Conservation (phyloP, 2,888 invertebrate species). For the Diploptera punctata region DNA sequence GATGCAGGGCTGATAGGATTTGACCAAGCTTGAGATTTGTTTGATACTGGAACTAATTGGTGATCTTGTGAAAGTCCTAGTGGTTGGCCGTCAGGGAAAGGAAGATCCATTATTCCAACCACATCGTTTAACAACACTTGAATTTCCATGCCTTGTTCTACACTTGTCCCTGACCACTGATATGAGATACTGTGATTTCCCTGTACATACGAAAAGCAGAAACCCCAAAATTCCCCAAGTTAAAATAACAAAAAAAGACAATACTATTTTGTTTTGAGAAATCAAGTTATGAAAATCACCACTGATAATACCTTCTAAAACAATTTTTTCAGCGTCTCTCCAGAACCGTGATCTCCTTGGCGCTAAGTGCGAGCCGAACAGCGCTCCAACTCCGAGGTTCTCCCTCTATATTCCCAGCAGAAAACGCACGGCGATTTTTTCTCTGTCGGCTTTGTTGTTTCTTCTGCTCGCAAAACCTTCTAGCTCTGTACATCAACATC, state of each 20-base stretch:
- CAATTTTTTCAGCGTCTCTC: constrained; percentile 22
- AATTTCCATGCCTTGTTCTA: constrained; percentile 42
- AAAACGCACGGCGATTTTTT: constrained; percentile 16
- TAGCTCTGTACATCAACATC: constrained; percentile 24
- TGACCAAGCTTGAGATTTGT: constrained; percentile 14
- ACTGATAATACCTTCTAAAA: constrained; percentile 1
- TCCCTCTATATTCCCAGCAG: background rate
- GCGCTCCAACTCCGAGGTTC: constrained; percentile 13
- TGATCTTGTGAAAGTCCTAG: background rate
- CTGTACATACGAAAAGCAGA: background rate
- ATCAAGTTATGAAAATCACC: constrained; percentile 15
- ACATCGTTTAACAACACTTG: constrained; percentile 42
- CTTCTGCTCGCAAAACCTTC: constrained; percentile 29
- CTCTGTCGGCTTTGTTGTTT: constrained; percentile 29
- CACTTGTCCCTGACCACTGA: background rate
- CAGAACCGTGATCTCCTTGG: constrained; percentile 21
- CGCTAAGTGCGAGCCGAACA: constrained; percentile 7
- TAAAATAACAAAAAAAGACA: background rate
- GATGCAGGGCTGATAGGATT: constrained; percentile 20
- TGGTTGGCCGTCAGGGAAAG: constrained; percentile 9
- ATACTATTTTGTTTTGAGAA: constrained; percentile 4
- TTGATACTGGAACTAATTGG: background rate
- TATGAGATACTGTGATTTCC: background rate
- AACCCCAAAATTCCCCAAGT: background rate
- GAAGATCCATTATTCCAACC: constrained; percentile 41